Evolutionary conservation across 2,888 invertebrate species (phyloP), one percentile per base, ranked within the genome.

Genomic region (Drosophila mimetica): DNA sequence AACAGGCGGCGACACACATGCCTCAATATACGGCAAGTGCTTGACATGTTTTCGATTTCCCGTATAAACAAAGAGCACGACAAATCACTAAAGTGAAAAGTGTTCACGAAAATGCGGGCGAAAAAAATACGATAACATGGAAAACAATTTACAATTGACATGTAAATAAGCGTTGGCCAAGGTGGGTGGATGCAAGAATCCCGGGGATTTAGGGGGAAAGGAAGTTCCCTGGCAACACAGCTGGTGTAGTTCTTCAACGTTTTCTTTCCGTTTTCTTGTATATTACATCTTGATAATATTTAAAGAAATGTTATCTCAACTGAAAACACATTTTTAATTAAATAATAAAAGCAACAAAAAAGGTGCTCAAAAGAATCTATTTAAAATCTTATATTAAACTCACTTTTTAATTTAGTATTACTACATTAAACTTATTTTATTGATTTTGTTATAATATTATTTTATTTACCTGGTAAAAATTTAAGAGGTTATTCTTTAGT

Each of bases 111-210:
- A 74, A 72, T 28, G 44, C 28, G 44, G 8, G 28, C 25, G 37
- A 65, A 44, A 65, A 76, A 65, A 30, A 13, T 25, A 74, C 76
- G 34, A 74, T 74, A 83, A 83, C 86, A 86, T 59, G 79, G 39
- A 72, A 85, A 86, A 83, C 83, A 87, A 86, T 86, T 88, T 84
- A 82, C 75, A 79, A 74, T 77, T 82, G 83, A 83, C 85, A 86
- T 79, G 82, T 81, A 77, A 80, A 76, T 79, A 82, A 74, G 69
- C 63, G 55, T 30, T 7, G 52, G 30, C 34, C 20, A 28, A 11
- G 14, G 9, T 18, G 28, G 20, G n/a, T n/a, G n/a, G n/a, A n/a
- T n/a, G n/a, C n/a, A n/a, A n/a, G n/a, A n/a, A n/a, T n/a, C n/a
- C n/a, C n/a, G n/a, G n/a, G n/a, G 32, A 20, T 22, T 20, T 34